Percentiles rank a stretch among this genome's conserved stretches.
Evolutionary conservation across 2,888 invertebrate species (phyloP).

Genomic region (Campopleginae sp.): DNA sequence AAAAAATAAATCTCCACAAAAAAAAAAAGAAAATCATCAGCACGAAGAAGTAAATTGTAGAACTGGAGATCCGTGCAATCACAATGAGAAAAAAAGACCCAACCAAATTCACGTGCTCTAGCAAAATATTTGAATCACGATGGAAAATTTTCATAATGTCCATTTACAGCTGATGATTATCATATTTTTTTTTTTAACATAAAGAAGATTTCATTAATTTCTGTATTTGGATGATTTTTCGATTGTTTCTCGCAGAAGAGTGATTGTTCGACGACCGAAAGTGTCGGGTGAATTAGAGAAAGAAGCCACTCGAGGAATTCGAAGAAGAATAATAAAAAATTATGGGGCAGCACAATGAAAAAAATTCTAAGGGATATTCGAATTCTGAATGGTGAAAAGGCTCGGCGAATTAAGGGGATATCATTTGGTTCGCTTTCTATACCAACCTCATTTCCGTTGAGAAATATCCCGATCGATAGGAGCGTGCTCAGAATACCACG

Average conservation of each 20-base stretch:
- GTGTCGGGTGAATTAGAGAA: background rate
- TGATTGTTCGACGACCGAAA: background rate
- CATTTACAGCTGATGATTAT: background rate
- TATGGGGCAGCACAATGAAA: background rate
- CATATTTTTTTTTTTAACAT: background rate
- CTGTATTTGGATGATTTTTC: background rate
- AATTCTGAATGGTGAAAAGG: slow-evolving; percentile 22
- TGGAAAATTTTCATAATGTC: too few species aligned
- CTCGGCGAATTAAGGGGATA: slow-evolving; percentile 77
- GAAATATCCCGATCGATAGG: slow-evolving; percentile 97
- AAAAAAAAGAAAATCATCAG: background rate
- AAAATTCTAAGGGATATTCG: slow-evolving; percentile 1
- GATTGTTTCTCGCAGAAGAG: background rate
- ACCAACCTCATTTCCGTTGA: slow-evolving; percentile 92
- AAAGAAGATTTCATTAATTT: background rate
- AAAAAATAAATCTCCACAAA: background rate
- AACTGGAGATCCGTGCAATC: background rate
- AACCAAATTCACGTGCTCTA: background rate
- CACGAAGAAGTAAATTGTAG: background rate
- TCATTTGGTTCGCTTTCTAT: slow-evolving; percentile 80
- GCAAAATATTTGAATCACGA: background rate
- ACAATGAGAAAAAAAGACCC: background rate
- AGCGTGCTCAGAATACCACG: slow-evolving; percentile 96
- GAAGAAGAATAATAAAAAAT: background rate
- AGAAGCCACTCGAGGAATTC: background rate